These are phyloP conservation scores for Rhabdophis nuchalis DNA, from an alignment of 2,797 vertebrate species.

Conservation along the genomic window DNA sequence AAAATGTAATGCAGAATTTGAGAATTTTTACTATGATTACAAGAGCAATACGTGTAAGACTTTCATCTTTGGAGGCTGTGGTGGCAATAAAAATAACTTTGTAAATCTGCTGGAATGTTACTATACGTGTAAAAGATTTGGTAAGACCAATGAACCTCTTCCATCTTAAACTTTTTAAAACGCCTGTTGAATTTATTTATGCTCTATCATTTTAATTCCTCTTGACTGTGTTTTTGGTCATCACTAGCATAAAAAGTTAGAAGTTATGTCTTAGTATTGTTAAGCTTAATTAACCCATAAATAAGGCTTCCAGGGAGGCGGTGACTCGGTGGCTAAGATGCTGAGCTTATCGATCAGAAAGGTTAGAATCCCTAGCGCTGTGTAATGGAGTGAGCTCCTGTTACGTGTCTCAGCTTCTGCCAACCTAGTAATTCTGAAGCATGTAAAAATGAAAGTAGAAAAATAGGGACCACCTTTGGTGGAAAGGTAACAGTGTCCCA, in stretches of 20 bases:
- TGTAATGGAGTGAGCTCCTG: too few species aligned
- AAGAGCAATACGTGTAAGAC: background rate
- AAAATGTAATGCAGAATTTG: background rate
- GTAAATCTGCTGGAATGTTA: background rate
- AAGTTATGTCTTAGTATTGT: background rate
- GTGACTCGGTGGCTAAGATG: too few species aligned
- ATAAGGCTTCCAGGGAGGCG: background rate
- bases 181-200: background rate
- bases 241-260: background rate
- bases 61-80: background rate
- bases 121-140: background rate
- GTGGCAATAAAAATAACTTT: conserved; percentile 12
- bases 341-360: too few species aligned
- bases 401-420: too few species aligned
- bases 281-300: background rate
- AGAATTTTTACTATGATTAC: conserved; percentile 4
- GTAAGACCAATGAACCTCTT: background rate
- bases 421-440: too few species aligned
- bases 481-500: too few species aligned
- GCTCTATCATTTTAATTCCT: background rate
- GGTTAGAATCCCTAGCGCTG: too few species aligned
- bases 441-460: too few species aligned
- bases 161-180: background rate
- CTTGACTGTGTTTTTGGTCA: background rate
- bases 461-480: too few species aligned